Conservation (phyloP, 1,140 invertebrate species). For the Polypedilum pembai region DNA sequence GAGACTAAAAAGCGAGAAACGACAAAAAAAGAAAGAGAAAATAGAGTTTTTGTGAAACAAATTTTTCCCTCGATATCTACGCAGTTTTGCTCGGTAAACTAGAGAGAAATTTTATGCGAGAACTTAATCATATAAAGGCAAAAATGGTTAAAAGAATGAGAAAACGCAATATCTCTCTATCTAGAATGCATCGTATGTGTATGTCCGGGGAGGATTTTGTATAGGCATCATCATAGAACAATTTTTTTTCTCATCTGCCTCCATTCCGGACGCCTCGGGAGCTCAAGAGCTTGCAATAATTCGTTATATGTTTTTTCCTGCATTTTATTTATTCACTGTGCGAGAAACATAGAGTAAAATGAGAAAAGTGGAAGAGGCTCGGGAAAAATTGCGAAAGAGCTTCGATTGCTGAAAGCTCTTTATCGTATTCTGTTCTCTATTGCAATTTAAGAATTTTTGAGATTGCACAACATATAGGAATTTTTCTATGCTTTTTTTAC, state of each 20-base stretch:
- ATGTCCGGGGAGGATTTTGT: background rate
- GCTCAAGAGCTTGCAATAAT: conserved; percentile 11
- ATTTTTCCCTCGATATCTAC: background rate
- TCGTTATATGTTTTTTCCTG: background rate
- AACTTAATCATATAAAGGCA: conserved; percentile 18
- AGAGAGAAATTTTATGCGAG: conserved; percentile 2
- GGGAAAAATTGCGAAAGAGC: conserved; percentile 7
- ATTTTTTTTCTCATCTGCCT: background rate
- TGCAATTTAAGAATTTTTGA: conserved; percentile 16
- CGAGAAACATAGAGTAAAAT: background rate
- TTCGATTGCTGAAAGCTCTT: conserved; percentile 11
- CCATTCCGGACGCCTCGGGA: background rate
- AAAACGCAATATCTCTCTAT: background rate
- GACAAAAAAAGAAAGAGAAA: background rate
- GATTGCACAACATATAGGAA: background rate
- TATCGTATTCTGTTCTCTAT: background rate
- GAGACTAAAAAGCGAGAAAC: background rate
- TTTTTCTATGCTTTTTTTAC: background rate
- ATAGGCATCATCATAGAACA: conserved; percentile 11
- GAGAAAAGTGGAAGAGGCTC: background rate
- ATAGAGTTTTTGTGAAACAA: background rate
- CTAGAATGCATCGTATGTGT: background rate
- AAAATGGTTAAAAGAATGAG: conserved; percentile 1
- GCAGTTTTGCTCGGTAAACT: background rate
- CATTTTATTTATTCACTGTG: background rate